phyloP scores from a whole-genome alignment of 2,113 vertebrate species.

The Pituophis catenifer region DNA sequence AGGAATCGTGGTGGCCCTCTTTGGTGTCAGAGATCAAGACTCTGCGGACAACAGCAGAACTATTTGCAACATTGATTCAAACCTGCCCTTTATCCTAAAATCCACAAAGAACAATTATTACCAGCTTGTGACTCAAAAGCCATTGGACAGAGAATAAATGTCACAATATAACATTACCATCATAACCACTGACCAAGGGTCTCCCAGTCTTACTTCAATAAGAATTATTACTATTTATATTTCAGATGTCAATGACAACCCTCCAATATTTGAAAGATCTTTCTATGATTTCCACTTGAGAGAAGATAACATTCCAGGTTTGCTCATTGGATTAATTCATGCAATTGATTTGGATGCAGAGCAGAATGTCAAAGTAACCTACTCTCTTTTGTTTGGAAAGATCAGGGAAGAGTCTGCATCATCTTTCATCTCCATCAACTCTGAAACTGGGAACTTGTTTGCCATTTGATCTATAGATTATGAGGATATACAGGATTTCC shows the following conservation, averaged over 20 bases:
- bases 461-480: too few relatives aligned
- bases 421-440: too few relatives aligned
- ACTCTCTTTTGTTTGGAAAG: too few relatives aligned
- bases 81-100: background rate
- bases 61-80: background rate
- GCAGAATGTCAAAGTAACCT: background rate
- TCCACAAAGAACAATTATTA: background rate
- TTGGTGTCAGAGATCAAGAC: background rate
- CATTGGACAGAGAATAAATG: background rate
- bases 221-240: background rate
- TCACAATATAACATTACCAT: background rate
- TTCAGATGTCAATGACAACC: background rate
- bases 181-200: background rate
- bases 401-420: too few relatives aligned
- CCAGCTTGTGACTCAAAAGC: background rate
- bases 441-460: too few relatives aligned
- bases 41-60: background rate
- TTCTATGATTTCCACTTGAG: background rate
- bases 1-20: background rate
- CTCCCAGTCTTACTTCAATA: background rate
- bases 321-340: background rate
- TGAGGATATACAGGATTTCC: background rate
- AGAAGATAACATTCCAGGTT: background rate
- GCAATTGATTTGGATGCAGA: background rate
- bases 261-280: background rate